Base-by-base conservation (phyloP, 1,140 invertebrate species). In the Conus ventricosus region DNA sequence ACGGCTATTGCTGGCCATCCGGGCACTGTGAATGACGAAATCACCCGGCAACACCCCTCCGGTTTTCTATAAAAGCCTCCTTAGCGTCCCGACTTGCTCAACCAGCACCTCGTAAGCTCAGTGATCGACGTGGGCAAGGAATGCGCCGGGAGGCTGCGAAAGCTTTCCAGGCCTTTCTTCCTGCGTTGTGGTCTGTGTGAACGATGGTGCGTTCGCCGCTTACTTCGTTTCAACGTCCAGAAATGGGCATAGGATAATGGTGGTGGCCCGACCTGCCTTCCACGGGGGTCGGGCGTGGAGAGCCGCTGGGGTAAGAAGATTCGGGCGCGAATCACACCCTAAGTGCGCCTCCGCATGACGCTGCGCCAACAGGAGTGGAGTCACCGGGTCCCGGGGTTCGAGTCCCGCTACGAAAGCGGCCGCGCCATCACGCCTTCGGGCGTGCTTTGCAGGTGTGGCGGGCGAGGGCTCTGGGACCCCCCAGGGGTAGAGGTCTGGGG, bases 161-260 rank as follows among this genome's bases (percentile, higher is more conserved):
- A 39, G 39, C 39, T 39, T 23, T 39, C 76, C 4, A 1, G 10
- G 8, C 25, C 76, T 4, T 78, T 39, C 17, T 39, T 25, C 25
- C 76, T 27, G 4, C 27, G 39, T 7, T 39, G 25, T 75, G 76
- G 25, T 7, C 76, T 51, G 67, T 71, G 60, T 23, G 67, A 71
- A 39, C 6, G n/a, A 78, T 78, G 76, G 76, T 78, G 76, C 76
- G 25, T 78, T 78, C 76, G 76, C 76, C 76, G 76, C 76, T 78
- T 78, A 78, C 76, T 78, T 78, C 76, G 76, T 78, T 78, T 25
- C 39, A 39, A 51, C 6, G n/a, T 25, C 8, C 1, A 7, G 27
- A 0, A 4, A 8, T 39, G 39, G 25, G 76, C 76, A 23, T 78
- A 0, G 1, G 76, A 17, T 78, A 78, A 78, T 25, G 39, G 7